Evolutionary conservation across 1,140 invertebrate species (phyloP), one percentile per base, ranked within the genome.

Genomic region (Pseudomyrmex flavicornis): DNA sequence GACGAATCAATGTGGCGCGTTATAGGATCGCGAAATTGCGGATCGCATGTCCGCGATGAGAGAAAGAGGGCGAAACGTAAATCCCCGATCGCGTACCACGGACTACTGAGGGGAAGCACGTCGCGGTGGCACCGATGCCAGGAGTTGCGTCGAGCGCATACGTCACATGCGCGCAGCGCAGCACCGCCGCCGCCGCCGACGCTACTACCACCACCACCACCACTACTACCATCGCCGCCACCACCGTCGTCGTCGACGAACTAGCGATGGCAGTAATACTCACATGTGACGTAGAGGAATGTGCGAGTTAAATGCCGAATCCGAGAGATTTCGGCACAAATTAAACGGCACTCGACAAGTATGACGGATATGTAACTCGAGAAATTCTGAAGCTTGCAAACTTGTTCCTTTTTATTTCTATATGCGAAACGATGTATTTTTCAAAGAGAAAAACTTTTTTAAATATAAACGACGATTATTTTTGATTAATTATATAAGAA

Each of bases 51-150:
- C 58, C 26, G 15, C 79, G 26, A 66, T 5, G 50, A 70, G 65
- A 52, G 68, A 62, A 13, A 52, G 54, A 58, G 15, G 76, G 48
- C 12, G 59, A 79, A 48, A 69, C 65, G 90, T 91, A 86, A 52
- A 70, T 84, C 90, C 88, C 72, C 90, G 89, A 77, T 83, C 89
- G 90, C 89, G 88, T 88, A 89, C 89, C 91, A 91, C 92, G 91
- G 85, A 82, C 89, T 88, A 93, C 92, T 93, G 92, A 90, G 84
- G 84, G 87, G 88, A 88, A 61, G 88, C 59, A 87, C 85, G 86
- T 82, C 68, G 85, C 82, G 59, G 80, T 76, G 72, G 62, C 69
- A 44, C 72, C 87, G 61, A 73, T 72, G 76, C 84, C 48, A 83
- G 70, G 74, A 46, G 20, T 77, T 82, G 86, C 74, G 85, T 85